Evolutionary conservation across 2,888 invertebrate species (phyloP).

Genomic region (Geotrupes spiniger): DNA sequence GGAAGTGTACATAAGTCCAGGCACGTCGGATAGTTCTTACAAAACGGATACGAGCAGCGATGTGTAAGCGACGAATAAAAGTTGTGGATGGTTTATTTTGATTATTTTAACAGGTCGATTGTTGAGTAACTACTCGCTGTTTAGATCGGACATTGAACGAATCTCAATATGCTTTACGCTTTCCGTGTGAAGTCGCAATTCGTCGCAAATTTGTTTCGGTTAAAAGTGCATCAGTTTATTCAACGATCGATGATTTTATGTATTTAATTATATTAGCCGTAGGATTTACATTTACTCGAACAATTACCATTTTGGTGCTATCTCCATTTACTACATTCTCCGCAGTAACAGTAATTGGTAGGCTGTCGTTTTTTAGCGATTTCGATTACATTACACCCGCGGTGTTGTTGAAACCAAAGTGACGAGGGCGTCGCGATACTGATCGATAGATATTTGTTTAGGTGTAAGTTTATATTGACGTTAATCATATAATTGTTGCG

Average conservation of each 20-base stretch:
- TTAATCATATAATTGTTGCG: no score
- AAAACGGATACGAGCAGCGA: slow-evolving; percentile 6
- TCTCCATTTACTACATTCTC: neutral
- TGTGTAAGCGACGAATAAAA: slow-evolving; percentile 3
- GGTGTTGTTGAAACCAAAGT: neutral
- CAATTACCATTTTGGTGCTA: neutral
- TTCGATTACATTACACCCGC: neutral
- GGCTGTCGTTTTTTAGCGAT: neutral
- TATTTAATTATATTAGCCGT: no score
- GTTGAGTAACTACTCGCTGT: no score
- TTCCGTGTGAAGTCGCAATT: no score
- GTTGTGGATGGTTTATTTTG: no score
- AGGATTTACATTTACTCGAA: neutral
- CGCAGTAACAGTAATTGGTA: neutral
- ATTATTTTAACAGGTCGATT: no score
- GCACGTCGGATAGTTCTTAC: neutral
- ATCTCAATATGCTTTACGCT: no score
- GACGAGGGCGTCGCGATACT: neutral
- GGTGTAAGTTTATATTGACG: no score
- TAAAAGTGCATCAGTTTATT: no score
- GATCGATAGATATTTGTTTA: neutral
- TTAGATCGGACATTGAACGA: no score
- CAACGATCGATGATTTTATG: no score
- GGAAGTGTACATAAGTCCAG: slow-evolving; percentile 24
- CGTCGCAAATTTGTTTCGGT: no score